Percentiles rank a stretch among this genome's conserved stretches.
phyloP scores from a whole-genome alignment of 1,140 invertebrate genomes.

The Zaprionus lachaisei region DNA sequence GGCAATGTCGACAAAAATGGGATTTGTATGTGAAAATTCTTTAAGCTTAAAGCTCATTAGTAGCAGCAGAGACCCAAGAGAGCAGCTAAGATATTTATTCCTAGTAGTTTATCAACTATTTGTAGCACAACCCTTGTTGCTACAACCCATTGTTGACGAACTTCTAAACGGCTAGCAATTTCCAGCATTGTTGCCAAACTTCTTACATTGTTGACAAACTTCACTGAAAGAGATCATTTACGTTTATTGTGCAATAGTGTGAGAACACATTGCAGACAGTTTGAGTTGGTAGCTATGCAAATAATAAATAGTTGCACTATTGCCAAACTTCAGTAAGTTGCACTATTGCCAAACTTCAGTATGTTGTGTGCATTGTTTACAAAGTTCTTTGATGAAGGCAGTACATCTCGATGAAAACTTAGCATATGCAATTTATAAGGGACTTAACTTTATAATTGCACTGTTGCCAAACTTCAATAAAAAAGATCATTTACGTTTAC shows the following conservation, averaged over 20 bases:
- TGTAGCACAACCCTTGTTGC: not conserved
- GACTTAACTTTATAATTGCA: not conserved
- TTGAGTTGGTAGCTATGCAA: no score
- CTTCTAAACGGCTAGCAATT: not conserved
- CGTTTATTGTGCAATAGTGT: not conserved
- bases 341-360: slow-evolving; percentile 2
- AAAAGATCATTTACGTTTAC: not conserved
- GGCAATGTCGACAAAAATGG: slow-evolving; percentile 11
- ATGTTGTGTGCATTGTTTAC: not conserved
- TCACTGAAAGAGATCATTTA: not conserved
- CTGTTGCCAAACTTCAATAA: slow-evolving; percentile 2
- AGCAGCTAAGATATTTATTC: not conserved
- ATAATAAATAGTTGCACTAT: no score
- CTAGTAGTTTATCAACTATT: slow-evolving; percentile 1
- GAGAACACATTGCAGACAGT: no score
- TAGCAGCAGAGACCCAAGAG: not conserved
- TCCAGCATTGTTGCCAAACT: slow-evolving; percentile 7
- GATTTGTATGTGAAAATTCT: slow-evolving; percentile 15
- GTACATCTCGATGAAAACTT: not conserved
- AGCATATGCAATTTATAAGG: not conserved
- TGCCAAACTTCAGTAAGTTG: no score
- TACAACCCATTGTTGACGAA: slow-evolving; percentile 2
- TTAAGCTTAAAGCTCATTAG: slow-evolving; percentile 55
- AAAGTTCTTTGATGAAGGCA: not conserved
- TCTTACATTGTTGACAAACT: slow-evolving; percentile 22